These are phyloP conservation scores for silkworm (Bombyx mori) DNA, from an alignment of 1,140 invertebrate species.

Conservation along the genomic window ASM3026992v2 NC_085121.1:3562001-3562500, in stretches of 20 bases:
- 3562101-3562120: conserved; percentile 76
- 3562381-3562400: conserved; percentile 15
- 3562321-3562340: conserved; percentile 12
- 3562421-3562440: conserved; percentile 25
- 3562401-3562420: conserved; percentile 4
- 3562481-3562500: conserved; percentile 11
- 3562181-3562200: conserved; percentile 27
- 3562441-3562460: conserved; percentile 8
- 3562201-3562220: conserved; percentile 14
- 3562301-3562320: conserved; percentile 20
- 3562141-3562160: conserved; percentile 73
- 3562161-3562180: conserved; percentile 78
- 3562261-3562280: background rate
- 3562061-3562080: conserved; percentile 79
- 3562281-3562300: conserved; percentile 10
- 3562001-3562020: conserved; percentile 75
- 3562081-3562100: conserved; percentile 77
- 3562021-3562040: conserved; percentile 76
- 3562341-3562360: conserved; percentile 19
- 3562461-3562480: background rate
- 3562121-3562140: conserved; percentile 80
- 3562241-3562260: conserved; percentile 19
- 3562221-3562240: conserved; percentile 29
- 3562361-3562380: conserved; percentile 7
- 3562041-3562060: conserved; percentile 78